A percentile compares a stretch with the other conserved stretches of the same genome.
phyloP scores from a whole-genome alignment of 2,888 invertebrate species.

The Patella caerulea region DNA sequence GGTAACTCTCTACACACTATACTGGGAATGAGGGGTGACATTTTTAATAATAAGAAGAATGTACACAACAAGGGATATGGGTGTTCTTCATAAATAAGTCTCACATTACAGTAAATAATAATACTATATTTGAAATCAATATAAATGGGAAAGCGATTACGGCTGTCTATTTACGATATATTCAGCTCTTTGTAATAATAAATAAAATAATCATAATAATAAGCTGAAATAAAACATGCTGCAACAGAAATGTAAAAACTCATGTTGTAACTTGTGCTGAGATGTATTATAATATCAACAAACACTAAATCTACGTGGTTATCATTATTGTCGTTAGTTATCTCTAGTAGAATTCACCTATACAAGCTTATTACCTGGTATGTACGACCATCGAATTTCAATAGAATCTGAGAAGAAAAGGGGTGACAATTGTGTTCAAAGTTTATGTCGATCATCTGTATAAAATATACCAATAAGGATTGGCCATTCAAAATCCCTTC shows the following conservation, averaged over 20 bases:
- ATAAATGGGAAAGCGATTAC: slow-evolving; percentile 11
- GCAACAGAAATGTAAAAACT: slow-evolving; percentile 6
- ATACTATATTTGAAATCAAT: no score
- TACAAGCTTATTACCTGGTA: slow-evolving; percentile 48
- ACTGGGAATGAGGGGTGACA: not conserved
- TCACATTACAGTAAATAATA: no score
- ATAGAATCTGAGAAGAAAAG: slow-evolving; percentile 46
- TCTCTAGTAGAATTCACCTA: not conserved
- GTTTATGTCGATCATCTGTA: no score
- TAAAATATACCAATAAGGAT: no score
- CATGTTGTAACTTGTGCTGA: slow-evolving; percentile 1
- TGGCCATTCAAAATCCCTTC: no score
- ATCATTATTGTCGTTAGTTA: slow-evolving; percentile 1
- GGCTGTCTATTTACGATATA: no score
- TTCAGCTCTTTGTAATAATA: no score
- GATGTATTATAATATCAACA: not conserved
- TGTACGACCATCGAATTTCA: slow-evolving; percentile 56
- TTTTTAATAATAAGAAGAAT: slow-evolving; percentile 19
- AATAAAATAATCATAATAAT: not conserved
- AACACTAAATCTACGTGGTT: not conserved
- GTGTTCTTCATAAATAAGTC: no score
- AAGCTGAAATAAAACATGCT: slow-evolving; percentile 13
- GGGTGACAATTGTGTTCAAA: not conserved
- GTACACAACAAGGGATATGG: not conserved
- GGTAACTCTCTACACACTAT: no score